Evolutionary conservation across 64 coral and sea anemone species (phyloP).

Genomic region (Trachythela sp.): DNA sequence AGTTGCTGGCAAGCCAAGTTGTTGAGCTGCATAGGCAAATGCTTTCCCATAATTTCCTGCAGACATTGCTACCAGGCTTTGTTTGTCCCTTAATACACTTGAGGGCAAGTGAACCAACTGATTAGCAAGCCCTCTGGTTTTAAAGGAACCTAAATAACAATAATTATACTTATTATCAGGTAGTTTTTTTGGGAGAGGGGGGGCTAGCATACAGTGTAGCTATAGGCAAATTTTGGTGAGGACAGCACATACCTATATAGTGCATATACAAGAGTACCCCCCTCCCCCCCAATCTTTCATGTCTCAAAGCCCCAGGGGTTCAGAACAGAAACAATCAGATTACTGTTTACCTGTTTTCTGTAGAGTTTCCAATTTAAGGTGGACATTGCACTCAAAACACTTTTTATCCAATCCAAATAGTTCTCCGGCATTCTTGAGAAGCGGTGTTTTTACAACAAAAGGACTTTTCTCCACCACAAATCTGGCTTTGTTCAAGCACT

Average conservation of each 20-base stretch:
- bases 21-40: slow-evolving; percentile 50
- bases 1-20: slow-evolving; percentile 45
- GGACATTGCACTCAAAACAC: slow-evolving; percentile 24
- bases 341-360: slow-evolving; percentile 56
- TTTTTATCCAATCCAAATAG: slow-evolving; percentile 40
- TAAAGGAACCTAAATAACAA: slow-evolving; percentile 56
- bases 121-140: slow-evolving; percentile 54
- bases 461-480: slow-evolving; percentile 1
- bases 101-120: slow-evolving; percentile 55
- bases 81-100: slow-evolving; percentile 9
- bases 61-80: slow-evolving; percentile 66
- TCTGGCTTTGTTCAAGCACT: background rate
- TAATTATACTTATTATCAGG: no score
- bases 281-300: no score
- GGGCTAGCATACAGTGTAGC: no score
- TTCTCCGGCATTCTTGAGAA: slow-evolving; percentile 42
- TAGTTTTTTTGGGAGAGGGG: no score
- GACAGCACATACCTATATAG: no score
- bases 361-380: slow-evolving; percentile 67
- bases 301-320: no score
- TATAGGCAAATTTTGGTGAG: no score
- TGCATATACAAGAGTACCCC: no score
- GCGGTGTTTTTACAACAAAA: slow-evolving; percentile 54
- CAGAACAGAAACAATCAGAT: no score
- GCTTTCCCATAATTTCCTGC: slow-evolving; percentile 87